Conservation (phyloP, 2,888 invertebrate genomes). For the Myopa tessellatipennis region DNA sequence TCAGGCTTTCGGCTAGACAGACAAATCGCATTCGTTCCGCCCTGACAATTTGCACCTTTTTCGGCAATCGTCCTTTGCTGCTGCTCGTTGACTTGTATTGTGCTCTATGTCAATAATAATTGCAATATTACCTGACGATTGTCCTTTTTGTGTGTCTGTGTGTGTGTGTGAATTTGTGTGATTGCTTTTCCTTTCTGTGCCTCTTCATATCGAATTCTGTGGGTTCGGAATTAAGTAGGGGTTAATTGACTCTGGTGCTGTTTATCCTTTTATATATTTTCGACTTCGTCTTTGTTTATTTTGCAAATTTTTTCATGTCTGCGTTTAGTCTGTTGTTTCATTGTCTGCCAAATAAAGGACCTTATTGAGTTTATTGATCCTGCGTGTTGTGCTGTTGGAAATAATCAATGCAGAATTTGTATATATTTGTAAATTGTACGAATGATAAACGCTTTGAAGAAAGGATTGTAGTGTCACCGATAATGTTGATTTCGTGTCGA, state of each 20-base stretch:
- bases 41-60: constrained; percentile 41
- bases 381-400: neutral
- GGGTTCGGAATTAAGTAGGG: constrained; percentile 32
- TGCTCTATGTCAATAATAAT: constrained; percentile 24
- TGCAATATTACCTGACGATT: constrained; percentile 31
- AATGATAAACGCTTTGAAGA: too few species aligned
- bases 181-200: neutral
- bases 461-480: too few species aligned
- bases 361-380: constrained; percentile 11
- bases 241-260: constrained; percentile 25
- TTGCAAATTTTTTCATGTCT: constrained; percentile 30
- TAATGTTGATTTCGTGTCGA: too few species aligned
- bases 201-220: constrained; percentile 7
- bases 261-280: constrained; percentile 17
- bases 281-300: constrained; percentile 2
- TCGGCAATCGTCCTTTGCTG: constrained; percentile 19
- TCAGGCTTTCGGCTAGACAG: neutral
- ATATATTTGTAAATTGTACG: neutral
- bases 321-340: constrained; percentile 17
- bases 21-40: constrained; percentile 47
- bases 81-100: constrained; percentile 10
- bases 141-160: constrained; percentile 8
- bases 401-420: constrained; percentile 4
- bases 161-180: constrained; percentile 8
- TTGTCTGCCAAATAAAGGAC: constrained; percentile 15